phyloP scores from a whole-genome alignment of 2,113 vertebrate species.

The Hemiprocne comata region DNA sequence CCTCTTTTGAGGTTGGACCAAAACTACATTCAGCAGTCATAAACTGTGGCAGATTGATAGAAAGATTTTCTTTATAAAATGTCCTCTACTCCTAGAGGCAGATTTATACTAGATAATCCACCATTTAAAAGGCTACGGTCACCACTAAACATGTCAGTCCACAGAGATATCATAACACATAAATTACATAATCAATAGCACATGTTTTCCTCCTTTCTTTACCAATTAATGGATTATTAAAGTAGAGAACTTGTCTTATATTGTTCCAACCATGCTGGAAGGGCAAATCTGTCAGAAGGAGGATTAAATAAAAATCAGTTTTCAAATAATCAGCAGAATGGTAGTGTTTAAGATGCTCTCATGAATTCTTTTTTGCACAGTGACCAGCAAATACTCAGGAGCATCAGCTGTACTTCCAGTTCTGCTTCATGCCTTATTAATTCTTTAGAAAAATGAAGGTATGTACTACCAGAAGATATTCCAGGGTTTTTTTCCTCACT shows the following conservation, averaged over 20 bases:
- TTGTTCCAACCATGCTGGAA: neutral
- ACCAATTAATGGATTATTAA: slow-evolving; percentile 4
- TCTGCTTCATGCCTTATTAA: neutral
- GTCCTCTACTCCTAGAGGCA: neutral
- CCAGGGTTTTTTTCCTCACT: neutral
- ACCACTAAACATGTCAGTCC: neutral
- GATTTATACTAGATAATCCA: neutral
- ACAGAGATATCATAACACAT: neutral
- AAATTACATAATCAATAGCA: slow-evolving; percentile 24
- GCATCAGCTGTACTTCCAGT: neutral
- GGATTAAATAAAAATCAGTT: neutral
- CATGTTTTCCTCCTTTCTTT: neutral
- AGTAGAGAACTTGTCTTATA: neutral
- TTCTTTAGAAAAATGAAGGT: neutral
- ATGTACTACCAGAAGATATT: neutral
- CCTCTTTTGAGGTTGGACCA: neutral
- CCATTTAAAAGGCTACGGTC: slow-evolving; percentile 35
- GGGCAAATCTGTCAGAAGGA: neutral
- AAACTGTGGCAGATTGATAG: neutral
- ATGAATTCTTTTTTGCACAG: neutral
- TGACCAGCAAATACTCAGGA: neutral
- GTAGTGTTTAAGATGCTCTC: neutral
- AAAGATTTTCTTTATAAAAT: slow-evolving; percentile 3
- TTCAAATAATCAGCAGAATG: neutral
- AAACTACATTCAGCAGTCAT: neutral